Evolutionary conservation across 2,113 vertebrate genomes (phyloP).

Genomic region (Agapornis roseicollis): DNA sequence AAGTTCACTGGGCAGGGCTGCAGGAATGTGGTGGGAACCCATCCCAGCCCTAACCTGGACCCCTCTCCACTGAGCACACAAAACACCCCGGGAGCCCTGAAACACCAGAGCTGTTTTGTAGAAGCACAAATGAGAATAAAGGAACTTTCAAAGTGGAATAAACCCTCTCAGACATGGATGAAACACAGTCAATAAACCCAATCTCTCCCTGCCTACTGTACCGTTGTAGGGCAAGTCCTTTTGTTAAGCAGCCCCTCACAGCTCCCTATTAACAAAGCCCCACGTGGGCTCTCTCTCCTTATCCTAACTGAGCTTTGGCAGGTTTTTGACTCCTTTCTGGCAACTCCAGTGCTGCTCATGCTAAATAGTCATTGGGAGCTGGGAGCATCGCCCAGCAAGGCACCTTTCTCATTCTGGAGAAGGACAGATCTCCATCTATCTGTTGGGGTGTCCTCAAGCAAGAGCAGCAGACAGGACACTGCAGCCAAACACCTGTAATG

Average conservation of each 20-base stretch:
- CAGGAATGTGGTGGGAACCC: neutral
- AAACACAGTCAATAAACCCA: conserved; percentile 5
- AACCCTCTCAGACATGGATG: neutral
- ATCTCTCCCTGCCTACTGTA: conserved; percentile 4
- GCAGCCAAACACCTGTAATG: neutral
- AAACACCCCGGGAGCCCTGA: neutral
- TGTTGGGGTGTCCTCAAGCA: neutral
- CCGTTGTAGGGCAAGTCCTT: conserved; percentile 1
- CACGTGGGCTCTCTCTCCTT: neutral
- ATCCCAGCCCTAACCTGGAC: neutral
- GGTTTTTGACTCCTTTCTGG: neutral
- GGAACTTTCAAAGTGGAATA: conserved; percentile 11
- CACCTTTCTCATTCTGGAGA: neutral
- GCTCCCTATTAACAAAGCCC: neutral
- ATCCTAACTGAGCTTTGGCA: neutral
- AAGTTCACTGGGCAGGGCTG: neutral
- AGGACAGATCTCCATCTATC: neutral
- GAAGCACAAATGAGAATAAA: conserved; percentile 25
- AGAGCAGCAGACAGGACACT: rapidly evolving
- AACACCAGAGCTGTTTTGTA: neutral
- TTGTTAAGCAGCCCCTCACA: neutral
- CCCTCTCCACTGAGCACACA: neutral
- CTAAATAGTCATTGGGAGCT: neutral
- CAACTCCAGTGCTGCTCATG: rapidly evolving
- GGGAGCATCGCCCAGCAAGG: neutral